Evolutionary conservation across 2,113 vertebrate genomes (phyloP), one percentile per base, ranked within the genome.

Genomic region (Odocoileus hemionus): DNA sequence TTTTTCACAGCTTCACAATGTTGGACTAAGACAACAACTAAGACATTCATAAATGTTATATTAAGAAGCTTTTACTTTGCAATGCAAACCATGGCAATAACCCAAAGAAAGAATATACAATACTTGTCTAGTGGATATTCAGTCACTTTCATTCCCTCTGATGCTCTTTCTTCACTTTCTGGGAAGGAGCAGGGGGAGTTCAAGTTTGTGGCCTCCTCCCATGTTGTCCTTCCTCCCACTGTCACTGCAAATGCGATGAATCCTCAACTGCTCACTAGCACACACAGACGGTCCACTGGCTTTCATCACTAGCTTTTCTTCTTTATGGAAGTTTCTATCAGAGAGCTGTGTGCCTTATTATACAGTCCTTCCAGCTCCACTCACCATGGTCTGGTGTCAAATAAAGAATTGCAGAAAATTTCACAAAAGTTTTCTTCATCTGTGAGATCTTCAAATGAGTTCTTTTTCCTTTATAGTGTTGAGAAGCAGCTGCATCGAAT

Each of bases 61-160:
- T 98, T 98, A 98, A 98, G 94, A 96, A 97, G 97, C 87, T 96
- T 98, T 98, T 98, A 92, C 98, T 99, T 97, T 98, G 96, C 91
- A 96, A 98, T 98, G 98, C 97, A 98, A 99, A 98, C 97, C 96
- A 97, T 96, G 96, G 43, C 97, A 98, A 98, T 98, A 98, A 99
- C 98, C 98, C 98, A 97, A 96, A 99, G 98, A 97, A 97, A 98
- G 97, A 98, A 98, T 96, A 97, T 30, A 97, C 88, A 98, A 90
- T 98, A 98, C 99, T 98, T 99, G 98, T 98, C 98, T 93, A 95
- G 96, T 55, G 98, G 96, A 98, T 95, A 97, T 39, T 98, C 98
- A 79, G 97, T 98, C 89, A 96, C 98, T 98, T 99, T 99, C 96
- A 98, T 98, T 99, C 98, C 97, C 98, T 99, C 99, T 99, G 99